A percentile compares a stretch with the other conserved stretches of the same genome.
These are phyloP conservation scores for Furcula furcula DNA, from an alignment of 2,888 invertebrate species.

Conservation along the genomic window DNA sequence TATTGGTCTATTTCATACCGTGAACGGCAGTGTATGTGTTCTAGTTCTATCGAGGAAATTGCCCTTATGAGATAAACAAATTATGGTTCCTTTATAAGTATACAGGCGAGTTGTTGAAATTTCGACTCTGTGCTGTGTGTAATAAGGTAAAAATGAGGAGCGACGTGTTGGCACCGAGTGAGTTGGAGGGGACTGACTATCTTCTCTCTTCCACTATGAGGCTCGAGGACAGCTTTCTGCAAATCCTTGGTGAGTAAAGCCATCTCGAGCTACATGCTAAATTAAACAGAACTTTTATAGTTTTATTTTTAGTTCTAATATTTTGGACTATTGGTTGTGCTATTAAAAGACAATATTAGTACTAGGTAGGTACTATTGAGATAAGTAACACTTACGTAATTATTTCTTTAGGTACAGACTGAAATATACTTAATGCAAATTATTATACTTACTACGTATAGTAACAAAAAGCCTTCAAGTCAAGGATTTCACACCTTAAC, in stretches of 20 bases:
- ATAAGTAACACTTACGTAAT: no score
- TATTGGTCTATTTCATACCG: conserved; percentile 6
- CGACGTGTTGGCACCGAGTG: conserved; percentile 76
- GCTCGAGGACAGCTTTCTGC: conserved; percentile 83
- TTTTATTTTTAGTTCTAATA: no score
- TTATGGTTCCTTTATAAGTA: conserved; percentile 32
- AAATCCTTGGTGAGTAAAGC: conserved; percentile 80
- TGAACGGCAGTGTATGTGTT: conserved; percentile 31
- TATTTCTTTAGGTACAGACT: no score
- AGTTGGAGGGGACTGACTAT: conserved; percentile 84
- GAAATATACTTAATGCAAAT: no score
- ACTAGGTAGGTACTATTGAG: no score
- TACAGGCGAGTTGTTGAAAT: conserved; percentile 27
- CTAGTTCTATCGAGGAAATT: conserved; percentile 25
- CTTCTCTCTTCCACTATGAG: conserved; percentile 83
- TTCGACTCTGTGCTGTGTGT: conserved; percentile 39
- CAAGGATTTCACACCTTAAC: no score
- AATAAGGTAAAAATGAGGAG: conserved; percentile 67
- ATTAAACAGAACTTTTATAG: no score
- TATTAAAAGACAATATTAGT: no score
- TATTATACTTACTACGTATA: no score
- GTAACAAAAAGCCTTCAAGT: no score
- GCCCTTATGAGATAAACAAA: conserved; percentile 28
- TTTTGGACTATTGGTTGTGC: no score
- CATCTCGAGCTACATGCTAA: neutral